Evolutionary conservation across 2,888 invertebrate species (phyloP).

Genomic region (Watsonalla binaria): DNA sequence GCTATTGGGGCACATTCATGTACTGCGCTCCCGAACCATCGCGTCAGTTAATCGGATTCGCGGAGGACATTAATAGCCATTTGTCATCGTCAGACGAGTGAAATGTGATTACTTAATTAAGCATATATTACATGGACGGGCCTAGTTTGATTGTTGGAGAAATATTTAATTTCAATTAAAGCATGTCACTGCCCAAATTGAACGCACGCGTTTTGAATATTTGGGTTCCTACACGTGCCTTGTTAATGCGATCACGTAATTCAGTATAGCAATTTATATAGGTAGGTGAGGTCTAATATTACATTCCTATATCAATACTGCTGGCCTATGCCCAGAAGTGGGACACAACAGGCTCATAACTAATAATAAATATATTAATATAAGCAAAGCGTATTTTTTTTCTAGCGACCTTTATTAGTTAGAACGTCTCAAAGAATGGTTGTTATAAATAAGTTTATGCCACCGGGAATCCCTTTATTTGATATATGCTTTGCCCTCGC

Average conservation of each 20-base stretch:
- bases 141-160: slow-evolving; percentile 4
- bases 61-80: slow-evolving; percentile 60
- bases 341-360: too few species aligned
- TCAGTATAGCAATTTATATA: neutral
- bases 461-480: neutral
- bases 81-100: slow-evolving; percentile 63
- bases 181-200: neutral
- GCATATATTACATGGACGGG: slow-evolving; percentile 29
- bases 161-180: slow-evolving; percentile 1
- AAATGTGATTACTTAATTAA: slow-evolving; percentile 62
- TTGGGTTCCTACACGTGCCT: neutral
- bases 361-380: too few species aligned
- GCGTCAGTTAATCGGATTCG: slow-evolving; percentile 49
- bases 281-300: neutral
- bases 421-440: neutral
- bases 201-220: neutral
- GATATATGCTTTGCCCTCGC: neutral
- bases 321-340: too few species aligned
- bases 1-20: slow-evolving; percentile 42
- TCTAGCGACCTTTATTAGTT: neutral
- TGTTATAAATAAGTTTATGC: neutral
- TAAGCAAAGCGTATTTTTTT: too few species aligned
- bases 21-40: slow-evolving; percentile 30
- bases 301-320: neutral
- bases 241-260: slow-evolving; percentile 1